Percentiles rank a stretch among this genome's conserved stretches.
These are phyloP conservation scores for Pelusios castaneus DNA, from an alignment of 2,113 vertebrate species.

Conservation along the genomic window DNA sequence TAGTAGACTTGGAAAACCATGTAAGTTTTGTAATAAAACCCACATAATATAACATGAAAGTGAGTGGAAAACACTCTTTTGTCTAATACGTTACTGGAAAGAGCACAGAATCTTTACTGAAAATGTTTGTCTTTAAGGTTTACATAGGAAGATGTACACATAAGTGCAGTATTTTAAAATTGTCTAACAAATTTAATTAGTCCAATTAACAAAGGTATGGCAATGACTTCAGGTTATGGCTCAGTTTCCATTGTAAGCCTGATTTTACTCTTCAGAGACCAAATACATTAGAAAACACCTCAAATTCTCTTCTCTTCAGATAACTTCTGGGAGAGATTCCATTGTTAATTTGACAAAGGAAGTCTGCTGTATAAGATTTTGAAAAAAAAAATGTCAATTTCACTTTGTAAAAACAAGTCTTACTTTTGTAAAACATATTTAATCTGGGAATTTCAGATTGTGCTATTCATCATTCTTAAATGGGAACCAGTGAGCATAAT, in stretches of 20 bases:
- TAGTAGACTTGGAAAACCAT: too few relatives aligned
- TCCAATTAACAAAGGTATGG: neutral
- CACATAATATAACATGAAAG: too few relatives aligned
- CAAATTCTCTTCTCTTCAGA: too few relatives aligned
- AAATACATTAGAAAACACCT: neutral
- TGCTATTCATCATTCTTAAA: too few relatives aligned
- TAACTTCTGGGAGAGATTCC: too few relatives aligned
- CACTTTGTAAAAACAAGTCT: too few relatives aligned
- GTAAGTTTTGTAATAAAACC: too few relatives aligned
- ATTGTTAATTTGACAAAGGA: too few relatives aligned
- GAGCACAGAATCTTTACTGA: neutral
- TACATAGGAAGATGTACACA: neutral
- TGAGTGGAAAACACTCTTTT: neutral
- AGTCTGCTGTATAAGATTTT: too few relatives aligned
- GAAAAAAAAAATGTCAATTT: too few relatives aligned
- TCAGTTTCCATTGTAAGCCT: neutral
- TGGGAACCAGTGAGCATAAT: too few relatives aligned
- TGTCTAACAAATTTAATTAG: accelerated
- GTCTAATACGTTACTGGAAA: neutral
- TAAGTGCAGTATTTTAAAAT: constrained; percentile 14
- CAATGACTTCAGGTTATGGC: neutral
- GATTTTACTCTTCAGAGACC: neutral
- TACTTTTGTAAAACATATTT: too few relatives aligned
- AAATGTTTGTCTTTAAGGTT: neutral
- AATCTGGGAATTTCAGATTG: neutral